A percentile compares a stretch with the other conserved stretches of the same genome.
Conservation (phyloP, 1,140 invertebrate species). For the Zaprionus nigranus region DNA sequence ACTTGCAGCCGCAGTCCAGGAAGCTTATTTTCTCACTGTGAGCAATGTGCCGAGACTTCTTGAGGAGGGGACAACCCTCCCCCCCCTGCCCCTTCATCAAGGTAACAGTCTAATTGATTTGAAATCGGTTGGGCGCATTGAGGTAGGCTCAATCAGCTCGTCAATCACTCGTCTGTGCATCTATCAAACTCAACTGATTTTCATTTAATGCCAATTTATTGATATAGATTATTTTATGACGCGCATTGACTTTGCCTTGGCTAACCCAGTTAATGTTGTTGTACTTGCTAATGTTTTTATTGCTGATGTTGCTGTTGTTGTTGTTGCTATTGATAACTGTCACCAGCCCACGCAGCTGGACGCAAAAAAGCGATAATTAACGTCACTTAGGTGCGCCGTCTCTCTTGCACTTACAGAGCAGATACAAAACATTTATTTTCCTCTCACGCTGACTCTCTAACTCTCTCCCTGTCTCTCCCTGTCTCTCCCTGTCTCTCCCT, state of each 20-base stretch:
- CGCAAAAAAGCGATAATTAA: slow-evolving; percentile 43
- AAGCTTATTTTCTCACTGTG: no score
- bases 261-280: slow-evolving; percentile 9
- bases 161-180: slow-evolving; percentile 59
- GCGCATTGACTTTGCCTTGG: slow-evolving; percentile 26
- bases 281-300: background rate
- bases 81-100: no score
- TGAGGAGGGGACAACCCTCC: no score
- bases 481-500: background rate
- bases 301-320: slow-evolving; percentile 4
- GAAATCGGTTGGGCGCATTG: background rate
- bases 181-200: slow-evolving; percentile 64
- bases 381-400: slow-evolving; percentile 19
- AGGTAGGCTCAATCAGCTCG: slow-evolving; percentile 6
- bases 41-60: no score
- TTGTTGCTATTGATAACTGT: slow-evolving; percentile 31
- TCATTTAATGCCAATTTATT: slow-evolving; percentile 64
- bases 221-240: slow-evolving; percentile 41
- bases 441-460: background rate
- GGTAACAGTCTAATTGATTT: slow-evolving; percentile 1
- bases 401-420: background rate
- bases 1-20: no score
- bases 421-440: background rate
- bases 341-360: slow-evolving; percentile 22
- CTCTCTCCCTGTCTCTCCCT: background rate